Evolutionary conservation across 2,888 invertebrate genomes (phyloP), one percentile per base, ranked within the genome.

Genomic region (Apotomis turbidana): DNA sequence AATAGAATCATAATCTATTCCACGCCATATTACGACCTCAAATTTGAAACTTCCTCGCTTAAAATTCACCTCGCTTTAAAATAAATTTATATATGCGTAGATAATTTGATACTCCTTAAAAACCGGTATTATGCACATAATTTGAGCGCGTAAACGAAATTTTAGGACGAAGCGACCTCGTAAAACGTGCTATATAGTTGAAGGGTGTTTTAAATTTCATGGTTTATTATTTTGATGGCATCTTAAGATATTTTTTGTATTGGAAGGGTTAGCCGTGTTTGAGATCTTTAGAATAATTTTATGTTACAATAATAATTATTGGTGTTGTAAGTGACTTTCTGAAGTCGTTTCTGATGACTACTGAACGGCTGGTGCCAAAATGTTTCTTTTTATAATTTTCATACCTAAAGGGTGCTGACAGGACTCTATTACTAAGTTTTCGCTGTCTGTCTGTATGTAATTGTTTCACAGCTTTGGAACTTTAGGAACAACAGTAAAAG

Each of bases 1-100:
- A 41, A 59, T 38, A 4, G 6, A 55, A 55, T 8, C 27, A 8
- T 15, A 27, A 55, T 4, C 55, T 55, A 57, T 66, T 46, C 55
- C 5, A 5, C 13, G 13, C n/a, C 27, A 13, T 27, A 49, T 68
- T 27, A 46, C 55, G 46, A 12, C 13, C 5, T 36, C n/a, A 27
- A 60, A 61, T 61, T 69, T 61, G 60, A 55, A 54, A 69, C 54
- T 36, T 36, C 61, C 54, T 8, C 13, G 49, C 57, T 67, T 67
- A 38, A 49, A 58, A 58, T 68, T 68, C 41, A 60, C 68, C 51
- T 41, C 59, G 68, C 46, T 61, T 69, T 69, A 69, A 69, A 69
- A 61, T 69, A 69, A 58, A 41, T 64, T 70, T 70, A 70, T 70
- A 70, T 63, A 70, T 70, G 58, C 70, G 52, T 58, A 70, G 70